Evolutionary conservation across 1,140 invertebrate species (phyloP).

Genomic region (Odontomachus brunneus): DNA sequence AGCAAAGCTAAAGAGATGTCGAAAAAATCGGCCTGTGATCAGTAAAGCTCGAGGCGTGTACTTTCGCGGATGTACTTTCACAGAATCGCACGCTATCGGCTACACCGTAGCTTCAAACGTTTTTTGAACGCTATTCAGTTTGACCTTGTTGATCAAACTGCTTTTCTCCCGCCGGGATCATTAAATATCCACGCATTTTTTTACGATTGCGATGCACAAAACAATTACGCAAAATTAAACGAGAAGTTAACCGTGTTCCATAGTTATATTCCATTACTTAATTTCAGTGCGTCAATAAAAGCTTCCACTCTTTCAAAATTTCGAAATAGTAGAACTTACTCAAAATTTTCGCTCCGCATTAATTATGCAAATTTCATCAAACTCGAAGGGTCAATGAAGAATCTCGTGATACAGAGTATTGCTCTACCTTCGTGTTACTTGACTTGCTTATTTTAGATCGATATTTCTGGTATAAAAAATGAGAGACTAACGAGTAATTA

Average conservation of each 20-base stretch:
- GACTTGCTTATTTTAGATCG: too few species aligned
- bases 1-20: slow-evolving; percentile 6
- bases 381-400: too few species aligned
- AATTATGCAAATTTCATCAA: too few species aligned
- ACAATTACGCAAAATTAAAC: not conserved
- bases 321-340: too few species aligned
- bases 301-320: not conserved
- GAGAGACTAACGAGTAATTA: too few species aligned
- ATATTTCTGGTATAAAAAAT: too few species aligned
- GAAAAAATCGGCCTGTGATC: not conserved
- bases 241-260: not conserved
- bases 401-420: too few species aligned
- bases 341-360: too few species aligned
- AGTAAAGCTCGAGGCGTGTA: not conserved
- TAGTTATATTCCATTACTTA: not conserved
- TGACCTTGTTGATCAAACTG: slow-evolving; percentile 17
- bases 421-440: too few species aligned
- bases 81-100: slow-evolving; percentile 14
- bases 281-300: not conserved
- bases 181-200: not conserved
- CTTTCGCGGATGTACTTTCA: not conserved
- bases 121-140: slow-evolving; percentile 7
- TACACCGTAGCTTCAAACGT: not conserved
- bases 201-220: not conserved
- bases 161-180: not conserved